Percentiles rank a stretch among this genome's conserved stretches.
phyloP scores from a whole-genome alignment of 2,888 invertebrate species.

The Yponomeuta sedellus region DNA sequence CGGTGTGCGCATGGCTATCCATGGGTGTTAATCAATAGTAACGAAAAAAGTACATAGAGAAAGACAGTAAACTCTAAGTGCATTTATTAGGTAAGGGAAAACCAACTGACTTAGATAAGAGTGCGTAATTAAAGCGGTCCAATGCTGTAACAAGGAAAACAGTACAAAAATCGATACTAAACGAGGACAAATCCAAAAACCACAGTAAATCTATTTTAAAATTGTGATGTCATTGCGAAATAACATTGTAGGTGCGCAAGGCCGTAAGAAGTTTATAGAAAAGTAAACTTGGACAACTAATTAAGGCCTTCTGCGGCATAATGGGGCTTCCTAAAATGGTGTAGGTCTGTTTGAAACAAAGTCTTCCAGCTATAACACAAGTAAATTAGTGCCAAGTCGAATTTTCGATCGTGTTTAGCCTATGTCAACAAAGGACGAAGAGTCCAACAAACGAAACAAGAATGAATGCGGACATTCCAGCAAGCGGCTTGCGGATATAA shows the following conservation, averaged over 20 bases:
- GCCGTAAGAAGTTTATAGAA: background rate
- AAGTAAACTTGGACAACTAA: background rate
- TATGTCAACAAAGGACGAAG: constrained; percentile 6
- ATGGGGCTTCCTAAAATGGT: background rate
- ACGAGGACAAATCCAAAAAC: constrained; percentile 28
- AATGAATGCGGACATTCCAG: background rate
- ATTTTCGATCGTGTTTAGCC: background rate
- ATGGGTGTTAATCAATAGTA: too few relatives aligned
- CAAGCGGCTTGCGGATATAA: constrained; percentile 12
- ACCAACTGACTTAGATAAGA: too few relatives aligned
- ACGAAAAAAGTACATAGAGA: too few relatives aligned
- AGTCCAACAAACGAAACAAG: background rate
- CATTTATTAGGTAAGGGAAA: too few relatives aligned
- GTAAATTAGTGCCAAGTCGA: background rate
- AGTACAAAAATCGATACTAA: background rate
- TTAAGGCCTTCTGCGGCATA: background rate
- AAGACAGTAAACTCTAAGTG: too few relatives aligned
- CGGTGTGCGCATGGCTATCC: too few relatives aligned
- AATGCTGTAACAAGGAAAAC: constrained; percentile 6
- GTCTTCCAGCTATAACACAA: background rate
- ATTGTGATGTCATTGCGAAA: constrained; percentile 58
- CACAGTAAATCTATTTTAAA: constrained; percentile 62
- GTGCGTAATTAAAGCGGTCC: background rate
- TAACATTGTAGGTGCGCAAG: background rate
- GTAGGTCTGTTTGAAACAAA: background rate